phyloP scores from a whole-genome alignment of 92 coral and sea anemone species.

The Siderastrea siderea region DNA sequence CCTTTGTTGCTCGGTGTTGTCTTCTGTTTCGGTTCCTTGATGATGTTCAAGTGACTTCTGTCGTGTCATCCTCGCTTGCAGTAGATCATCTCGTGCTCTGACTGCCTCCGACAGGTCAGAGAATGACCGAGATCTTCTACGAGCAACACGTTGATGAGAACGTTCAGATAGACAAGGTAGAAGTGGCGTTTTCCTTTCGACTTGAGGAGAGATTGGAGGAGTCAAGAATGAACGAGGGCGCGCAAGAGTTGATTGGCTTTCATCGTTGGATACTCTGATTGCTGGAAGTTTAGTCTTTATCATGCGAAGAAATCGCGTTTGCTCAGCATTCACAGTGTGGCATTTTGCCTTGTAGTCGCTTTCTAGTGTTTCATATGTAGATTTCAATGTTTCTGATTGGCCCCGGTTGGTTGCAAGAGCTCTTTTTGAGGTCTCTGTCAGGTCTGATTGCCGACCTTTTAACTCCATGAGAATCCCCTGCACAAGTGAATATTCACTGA shows the following conservation, averaged over 20 bases:
- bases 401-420: constrained; percentile 59
- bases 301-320: constrained; percentile 51
- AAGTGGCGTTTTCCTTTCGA: neutral
- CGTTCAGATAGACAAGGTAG: neutral
- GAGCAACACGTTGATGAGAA: neutral
- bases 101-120: constrained; percentile 8
- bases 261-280: constrained; percentile 44
- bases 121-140: constrained; percentile 26
- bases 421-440: constrained; percentile 49
- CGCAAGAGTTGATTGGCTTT: constrained; percentile 1
- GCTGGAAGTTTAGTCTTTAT: constrained; percentile 69
- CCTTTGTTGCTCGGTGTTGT: neutral
- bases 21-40: neutral
- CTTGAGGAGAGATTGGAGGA: constrained; percentile 8
- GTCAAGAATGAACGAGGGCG: neutral
- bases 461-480: constrained; percentile 19
- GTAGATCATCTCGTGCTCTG: neutral
- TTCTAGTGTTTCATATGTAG: constrained; percentile 56
- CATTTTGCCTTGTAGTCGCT: constrained; percentile 47
- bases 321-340: constrained; percentile 56
- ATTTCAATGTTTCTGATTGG: constrained; percentile 49
- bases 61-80: neutral
- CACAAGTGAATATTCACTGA: no score
- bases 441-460: constrained; percentile 14
- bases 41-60: constrained; percentile 18